Evolutionary conservation across 1,140 invertebrate species (phyloP), one percentile per base, ranked within the genome.

Genomic region (Trachymyrmex septentrionalis): DNA sequence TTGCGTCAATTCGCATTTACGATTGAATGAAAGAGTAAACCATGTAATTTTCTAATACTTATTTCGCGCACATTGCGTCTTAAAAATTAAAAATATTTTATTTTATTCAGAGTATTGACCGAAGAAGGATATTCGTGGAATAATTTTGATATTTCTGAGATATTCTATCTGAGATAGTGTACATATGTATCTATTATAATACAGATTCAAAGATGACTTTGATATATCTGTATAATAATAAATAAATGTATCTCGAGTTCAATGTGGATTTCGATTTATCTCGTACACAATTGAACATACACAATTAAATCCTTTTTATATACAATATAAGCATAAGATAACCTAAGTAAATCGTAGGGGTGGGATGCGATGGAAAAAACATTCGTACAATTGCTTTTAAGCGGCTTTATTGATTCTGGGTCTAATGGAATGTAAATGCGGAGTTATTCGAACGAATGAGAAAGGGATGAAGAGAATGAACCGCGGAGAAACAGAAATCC

Each of bases 331-430:
- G 5, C 6, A 34, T 34, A 34, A 34, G 6, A 34, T 34, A 34
- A 34, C 0, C 14, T n/a, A 38, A 86, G 6, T 21, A 55, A 77
- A 75, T 34, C 7, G 30, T 50, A 12, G 6, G 3, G 50, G 16
- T 30, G 27, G 53, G 14, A 2, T 48, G 21, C 0, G 16, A 44
- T 61, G 2, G 27, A 30, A 1, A 1, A 48, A 12, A 44, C 16
- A 57, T 1, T 3, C 4, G 19, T 0, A 0, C 2, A 34, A 53
- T 34, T 91, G 89, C 89, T 76, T 88, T 88, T 34, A 86, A 91
- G 87, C 72, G 48, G 44, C 30, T 91, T 91, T 90, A 90, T 91
- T 91, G 16, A 86, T 77, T 64, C 61, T 84, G 75, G 76, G 53
- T 90, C 63, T 64, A 67, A 57, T 85, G 77, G 10, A 69, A 73